Evolutionary conservation across 2,888 invertebrate genomes (phyloP).

Genomic region (Morpho helenor): DNA sequence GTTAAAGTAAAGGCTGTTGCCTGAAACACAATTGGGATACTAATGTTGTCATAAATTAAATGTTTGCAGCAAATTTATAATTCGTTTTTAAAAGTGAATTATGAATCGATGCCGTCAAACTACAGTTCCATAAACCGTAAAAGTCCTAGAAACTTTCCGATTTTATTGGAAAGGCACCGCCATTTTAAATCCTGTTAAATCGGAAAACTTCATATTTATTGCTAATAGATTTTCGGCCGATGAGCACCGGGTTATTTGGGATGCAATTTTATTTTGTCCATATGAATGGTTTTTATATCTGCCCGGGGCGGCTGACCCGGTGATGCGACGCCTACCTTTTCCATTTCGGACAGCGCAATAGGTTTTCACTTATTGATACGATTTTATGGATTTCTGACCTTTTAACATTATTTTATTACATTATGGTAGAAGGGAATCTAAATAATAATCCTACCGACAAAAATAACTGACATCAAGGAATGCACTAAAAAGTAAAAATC

Average conservation of each 20-base stretch:
- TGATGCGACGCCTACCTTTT: constrained; percentile 49
- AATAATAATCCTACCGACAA: not conserved
- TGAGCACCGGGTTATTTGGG: constrained; percentile 74
- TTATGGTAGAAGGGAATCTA: not conserved
- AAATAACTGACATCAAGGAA: not conserved
- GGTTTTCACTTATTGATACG: constrained; percentile 45
- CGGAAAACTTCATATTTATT: constrained; percentile 79
- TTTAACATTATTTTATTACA: not conserved
- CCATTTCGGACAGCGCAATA: constrained; percentile 61
- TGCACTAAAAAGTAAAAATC: not conserved
- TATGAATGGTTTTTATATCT: constrained; percentile 78
- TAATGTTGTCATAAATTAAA: too few relatives aligned
- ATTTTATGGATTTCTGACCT: constrained; percentile 15
- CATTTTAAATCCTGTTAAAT: constrained; percentile 75
- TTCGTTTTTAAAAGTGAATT: constrained; percentile 15
- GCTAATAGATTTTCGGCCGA: constrained; percentile 77
- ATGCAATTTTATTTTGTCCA: constrained; percentile 79
- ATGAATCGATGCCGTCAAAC: constrained; percentile 48
- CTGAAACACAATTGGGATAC: too few relatives aligned
- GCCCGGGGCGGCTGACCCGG: constrained; percentile 51
- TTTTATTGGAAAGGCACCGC: constrained; percentile 50
- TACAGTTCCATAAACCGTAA: constrained; percentile 61
- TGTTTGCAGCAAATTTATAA: not conserved
- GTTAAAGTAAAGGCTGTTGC: too few relatives aligned
- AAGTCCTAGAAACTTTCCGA: constrained; percentile 59